phyloP scores from a whole-genome alignment of 2,888 invertebrate genomes.

The Seira musarum region DNA sequence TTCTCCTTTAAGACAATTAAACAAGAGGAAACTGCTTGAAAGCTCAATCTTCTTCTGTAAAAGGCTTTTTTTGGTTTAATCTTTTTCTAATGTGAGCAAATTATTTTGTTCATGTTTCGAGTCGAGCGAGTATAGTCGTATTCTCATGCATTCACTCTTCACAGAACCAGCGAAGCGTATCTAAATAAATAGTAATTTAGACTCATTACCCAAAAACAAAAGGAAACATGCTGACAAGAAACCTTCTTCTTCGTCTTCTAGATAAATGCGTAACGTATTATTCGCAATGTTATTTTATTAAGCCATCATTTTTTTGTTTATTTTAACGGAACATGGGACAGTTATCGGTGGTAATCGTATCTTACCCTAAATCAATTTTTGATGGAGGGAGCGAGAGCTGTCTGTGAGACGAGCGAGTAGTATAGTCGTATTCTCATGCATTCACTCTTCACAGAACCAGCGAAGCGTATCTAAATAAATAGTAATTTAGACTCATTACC shows the following conservation, averaged over 20 bases:
- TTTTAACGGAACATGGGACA: slow-evolving; percentile 48
- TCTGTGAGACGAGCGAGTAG: too few species aligned
- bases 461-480: slow-evolving; percentile 50
- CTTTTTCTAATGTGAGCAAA: neutral
- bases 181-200: slow-evolving; percentile 47
- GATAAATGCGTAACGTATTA: too few species aligned
- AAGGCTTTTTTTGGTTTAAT: neutral
- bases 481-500: slow-evolving; percentile 25
- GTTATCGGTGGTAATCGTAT: slow-evolving; percentile 28
- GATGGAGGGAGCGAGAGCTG: neutral
- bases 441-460: slow-evolving; percentile 30
- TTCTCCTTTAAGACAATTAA: neutral
- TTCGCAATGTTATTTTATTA: slow-evolving; percentile 17
- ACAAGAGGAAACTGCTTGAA: neutral
- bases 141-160: too few species aligned
- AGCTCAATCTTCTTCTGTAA: neutral
- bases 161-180: slow-evolving; percentile 42
- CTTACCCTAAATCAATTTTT: slow-evolving; percentile 7
- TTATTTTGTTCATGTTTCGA: slow-evolving; percentile 5
- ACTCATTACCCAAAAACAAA: slow-evolving; percentile 24
- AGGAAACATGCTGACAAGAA: slow-evolving; percentile 26
- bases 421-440: neutral
- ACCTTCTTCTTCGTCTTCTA: too few species aligned
- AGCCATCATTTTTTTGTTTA: slow-evolving; percentile 53
- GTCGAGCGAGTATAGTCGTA: too few species aligned